Evolutionary conservation across 2,797 vertebrate genomes (phyloP).

Genomic region (Buceros bicornis): DNA sequence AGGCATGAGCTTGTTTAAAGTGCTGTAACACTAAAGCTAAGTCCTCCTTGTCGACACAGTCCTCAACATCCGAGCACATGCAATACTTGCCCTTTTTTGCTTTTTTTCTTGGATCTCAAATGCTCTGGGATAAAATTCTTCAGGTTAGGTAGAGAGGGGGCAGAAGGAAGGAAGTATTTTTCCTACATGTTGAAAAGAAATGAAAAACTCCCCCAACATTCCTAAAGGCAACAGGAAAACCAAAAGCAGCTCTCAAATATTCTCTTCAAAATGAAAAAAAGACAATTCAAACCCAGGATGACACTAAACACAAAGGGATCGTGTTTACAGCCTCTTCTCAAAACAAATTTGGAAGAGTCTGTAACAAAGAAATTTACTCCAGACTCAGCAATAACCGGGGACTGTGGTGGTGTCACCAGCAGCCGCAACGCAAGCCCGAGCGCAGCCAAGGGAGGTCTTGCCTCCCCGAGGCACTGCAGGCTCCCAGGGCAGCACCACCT

Average conservation of each 20-base stretch:
- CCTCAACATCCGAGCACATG: background rate
- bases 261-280: background rate
- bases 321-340: background rate
- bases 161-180: background rate
- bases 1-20: background rate
- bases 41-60: background rate
- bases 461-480: background rate
- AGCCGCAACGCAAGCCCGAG: background rate
- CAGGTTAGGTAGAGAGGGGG: background rate
- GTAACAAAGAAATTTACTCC: background rate
- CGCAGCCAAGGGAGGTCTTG: rapidly evolving
- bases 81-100: background rate
- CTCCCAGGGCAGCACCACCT: background rate
- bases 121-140: background rate
- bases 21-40: background rate
- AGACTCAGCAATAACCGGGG: background rate
- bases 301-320: background rate
- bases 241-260: background rate
- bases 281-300: background rate
- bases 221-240: background rate
- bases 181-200: background rate
- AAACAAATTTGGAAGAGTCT: background rate
- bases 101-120: background rate
- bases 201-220: background rate
- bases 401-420: background rate